Percentiles rank a stretch among this genome's conserved stretches.
phyloP scores from a whole-genome alignment of 2,888 invertebrate genomes.

The Diaprepes abbreviatus region DNA sequence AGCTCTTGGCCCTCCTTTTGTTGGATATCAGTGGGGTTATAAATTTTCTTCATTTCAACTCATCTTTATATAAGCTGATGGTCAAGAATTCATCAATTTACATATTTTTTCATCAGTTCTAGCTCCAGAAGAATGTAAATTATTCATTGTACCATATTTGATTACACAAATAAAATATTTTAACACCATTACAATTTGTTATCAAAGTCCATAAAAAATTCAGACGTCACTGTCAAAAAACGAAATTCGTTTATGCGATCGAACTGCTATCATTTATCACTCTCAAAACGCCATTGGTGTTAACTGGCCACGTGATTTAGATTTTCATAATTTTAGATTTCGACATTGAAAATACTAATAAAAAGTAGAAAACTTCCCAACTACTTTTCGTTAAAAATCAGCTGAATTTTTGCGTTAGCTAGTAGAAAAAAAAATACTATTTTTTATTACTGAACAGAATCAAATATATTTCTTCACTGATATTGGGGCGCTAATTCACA shows the following conservation, averaged over 20 bases:
- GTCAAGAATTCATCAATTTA: conserved; percentile 67
- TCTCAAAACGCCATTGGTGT: no score
- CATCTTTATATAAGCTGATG: conserved; percentile 67
- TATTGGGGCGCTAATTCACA: no score
- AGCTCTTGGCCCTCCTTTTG: conserved; percentile 71
- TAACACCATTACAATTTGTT: conserved; percentile 63
- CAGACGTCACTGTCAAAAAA: conserved; percentile 24
- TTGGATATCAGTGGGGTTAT: conserved; percentile 69
- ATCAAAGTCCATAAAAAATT: conserved; percentile 38
- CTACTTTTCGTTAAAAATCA: no score
- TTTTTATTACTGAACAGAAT: no score
- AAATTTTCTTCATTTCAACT: conserved; percentile 72
- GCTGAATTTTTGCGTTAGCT: no score
- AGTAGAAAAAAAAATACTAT: no score
- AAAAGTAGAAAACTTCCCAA: no score
- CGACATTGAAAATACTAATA: no score
- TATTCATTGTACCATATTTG: conserved; percentile 66
- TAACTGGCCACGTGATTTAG: no score
- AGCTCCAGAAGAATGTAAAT: conserved; percentile 58
- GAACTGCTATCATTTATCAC: conserved; percentile 44
- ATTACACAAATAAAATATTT: conserved; percentile 64
- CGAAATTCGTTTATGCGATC: not conserved
- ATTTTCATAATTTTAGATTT: no score
- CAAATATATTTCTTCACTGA: no score
- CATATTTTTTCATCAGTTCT: conserved; percentile 57